phyloP scores from a whole-genome alignment of 1,140 invertebrate species.

The Bombus cullumanus region DNA sequence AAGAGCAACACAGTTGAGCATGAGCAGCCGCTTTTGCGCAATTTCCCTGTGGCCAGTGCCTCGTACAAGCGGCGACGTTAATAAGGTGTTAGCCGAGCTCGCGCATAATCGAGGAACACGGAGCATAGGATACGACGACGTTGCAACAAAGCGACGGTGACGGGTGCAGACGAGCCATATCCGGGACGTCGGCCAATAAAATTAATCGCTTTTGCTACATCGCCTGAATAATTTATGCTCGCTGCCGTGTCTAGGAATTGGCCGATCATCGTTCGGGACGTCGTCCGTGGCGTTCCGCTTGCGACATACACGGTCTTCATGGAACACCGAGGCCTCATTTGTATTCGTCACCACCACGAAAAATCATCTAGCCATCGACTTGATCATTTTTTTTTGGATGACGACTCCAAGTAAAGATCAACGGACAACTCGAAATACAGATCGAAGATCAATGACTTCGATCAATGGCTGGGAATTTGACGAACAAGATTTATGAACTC shows the following conservation, averaged over 20 bases:
- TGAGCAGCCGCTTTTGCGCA: slow-evolving; percentile 55
- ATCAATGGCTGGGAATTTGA: not conserved
- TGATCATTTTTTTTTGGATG: not conserved
- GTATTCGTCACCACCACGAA: slow-evolving; percentile 34
- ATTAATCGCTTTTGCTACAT: slow-evolving; percentile 78
- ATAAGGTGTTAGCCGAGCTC: slow-evolving; percentile 65
- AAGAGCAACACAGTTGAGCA: slow-evolving; percentile 27
- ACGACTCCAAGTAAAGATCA: not conserved
- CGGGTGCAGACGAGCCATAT: slow-evolving; percentile 76
- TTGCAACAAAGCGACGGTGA: slow-evolving; percentile 74
- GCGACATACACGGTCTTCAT: slow-evolving; percentile 33
- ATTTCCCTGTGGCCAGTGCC: slow-evolving; percentile 60
- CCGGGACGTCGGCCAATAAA: slow-evolving; percentile 79
- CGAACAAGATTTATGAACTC: not conserved
- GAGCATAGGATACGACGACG: slow-evolving; percentile 65
- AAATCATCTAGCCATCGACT: slow-evolving; percentile 16
- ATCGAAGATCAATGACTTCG: not conserved
- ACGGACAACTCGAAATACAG: too few relatives aligned
- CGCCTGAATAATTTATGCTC: slow-evolving; percentile 78
- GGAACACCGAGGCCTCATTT: slow-evolving; percentile 36
- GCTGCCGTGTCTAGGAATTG: slow-evolving; percentile 66
- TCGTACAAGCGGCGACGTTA: slow-evolving; percentile 62
- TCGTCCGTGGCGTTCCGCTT: slow-evolving; percentile 39
- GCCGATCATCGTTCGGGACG: slow-evolving; percentile 57
- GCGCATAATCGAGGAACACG: slow-evolving; percentile 68